Conservation (phyloP, 2,888 invertebrate species). For the Andrena camellia region DNA sequence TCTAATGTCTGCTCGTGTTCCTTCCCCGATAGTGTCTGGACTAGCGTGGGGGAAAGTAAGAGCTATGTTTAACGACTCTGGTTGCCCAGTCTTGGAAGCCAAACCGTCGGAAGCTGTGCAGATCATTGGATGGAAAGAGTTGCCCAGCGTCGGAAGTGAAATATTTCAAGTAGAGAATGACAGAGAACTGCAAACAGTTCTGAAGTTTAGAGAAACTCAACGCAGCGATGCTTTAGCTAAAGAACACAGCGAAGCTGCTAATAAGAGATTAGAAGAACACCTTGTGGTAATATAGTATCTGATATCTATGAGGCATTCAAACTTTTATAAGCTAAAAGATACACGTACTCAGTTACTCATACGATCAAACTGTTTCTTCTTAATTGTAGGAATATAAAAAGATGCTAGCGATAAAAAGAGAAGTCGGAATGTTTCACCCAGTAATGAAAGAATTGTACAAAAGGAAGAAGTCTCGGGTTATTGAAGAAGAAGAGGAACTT, state of each 20-base stretch:
- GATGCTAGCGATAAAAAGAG: conserved; percentile 87
- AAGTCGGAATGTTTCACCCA: conserved; percentile 85
- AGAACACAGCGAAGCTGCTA: conserved; percentile 88
- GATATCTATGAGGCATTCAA: neutral
- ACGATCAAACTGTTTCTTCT: conserved; percentile 1
- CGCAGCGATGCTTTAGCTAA: conserved; percentile 88
- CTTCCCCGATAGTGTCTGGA: conserved; percentile 90
- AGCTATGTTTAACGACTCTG: conserved; percentile 92
- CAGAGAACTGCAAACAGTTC: conserved; percentile 89
- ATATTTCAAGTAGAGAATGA: conserved; percentile 93
- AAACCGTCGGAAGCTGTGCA: conserved; percentile 94
- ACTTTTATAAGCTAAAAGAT: neutral
- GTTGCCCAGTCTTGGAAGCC: conserved; percentile 88
- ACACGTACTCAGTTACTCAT: neutral
- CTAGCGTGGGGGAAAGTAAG: conserved; percentile 94
- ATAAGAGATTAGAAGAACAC: conserved; percentile 89
- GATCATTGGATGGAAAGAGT: conserved; percentile 95
- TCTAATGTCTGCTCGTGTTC: neutral
- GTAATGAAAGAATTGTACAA: neutral
- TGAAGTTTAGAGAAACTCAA: conserved; percentile 88
- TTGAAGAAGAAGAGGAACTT: conserved; percentile 44
- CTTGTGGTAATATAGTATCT: conserved; percentile 80
- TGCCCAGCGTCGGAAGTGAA: conserved; percentile 95
- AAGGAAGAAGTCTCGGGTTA: neutral
- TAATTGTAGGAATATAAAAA: conserved; percentile 87